A percentile compares a stretch with the other conserved stretches of the same genome.
Conservation (phyloP, 2,797 vertebrate genomes). For the Malacoctenus gilli region DNA sequence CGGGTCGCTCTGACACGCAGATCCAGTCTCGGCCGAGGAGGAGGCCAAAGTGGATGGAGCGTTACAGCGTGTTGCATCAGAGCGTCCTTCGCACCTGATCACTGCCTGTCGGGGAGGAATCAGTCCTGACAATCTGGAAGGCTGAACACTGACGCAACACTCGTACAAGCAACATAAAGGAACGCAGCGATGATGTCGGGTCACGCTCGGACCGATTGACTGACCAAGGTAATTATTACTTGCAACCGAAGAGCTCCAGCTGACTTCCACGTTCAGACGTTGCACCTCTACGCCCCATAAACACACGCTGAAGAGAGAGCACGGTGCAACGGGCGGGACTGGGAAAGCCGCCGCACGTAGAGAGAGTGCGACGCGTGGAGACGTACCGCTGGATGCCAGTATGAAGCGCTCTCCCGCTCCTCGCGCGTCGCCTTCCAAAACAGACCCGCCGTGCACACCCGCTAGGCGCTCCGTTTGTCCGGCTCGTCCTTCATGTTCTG, state of each 20-base stretch:
- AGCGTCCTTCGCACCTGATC: constrained; percentile 40
- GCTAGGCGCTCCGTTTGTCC: constrained; percentile 30
- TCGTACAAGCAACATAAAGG: background rate
- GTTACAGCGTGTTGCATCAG: constrained; percentile 73
- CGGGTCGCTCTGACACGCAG: no score
- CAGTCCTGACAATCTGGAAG: constrained; percentile 3
- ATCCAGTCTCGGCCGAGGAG: no score
- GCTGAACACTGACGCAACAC: background rate
- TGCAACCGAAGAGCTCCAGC: no score
- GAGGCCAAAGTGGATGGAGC: background rate
- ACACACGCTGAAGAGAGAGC: constrained; percentile 64
- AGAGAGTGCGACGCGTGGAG: no score
- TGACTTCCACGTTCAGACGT: constrained; percentile 58
- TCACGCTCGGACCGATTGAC: no score
- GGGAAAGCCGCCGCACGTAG: no score
- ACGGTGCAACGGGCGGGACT: no score
- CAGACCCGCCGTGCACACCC: constrained; percentile 36
- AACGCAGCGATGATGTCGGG: no score
- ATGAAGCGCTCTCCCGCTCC: constrained; percentile 36
- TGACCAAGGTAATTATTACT: no score
- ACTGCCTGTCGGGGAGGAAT: constrained; percentile 20
- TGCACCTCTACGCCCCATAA: constrained; percentile 62
- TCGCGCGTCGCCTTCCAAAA: background rate
- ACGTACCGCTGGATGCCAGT: constrained; percentile 61
- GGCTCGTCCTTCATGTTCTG: constrained; percentile 35